Base-by-base conservation (phyloP, 2,888 invertebrate genomes). In the Petrophora chlorosata region DNA sequence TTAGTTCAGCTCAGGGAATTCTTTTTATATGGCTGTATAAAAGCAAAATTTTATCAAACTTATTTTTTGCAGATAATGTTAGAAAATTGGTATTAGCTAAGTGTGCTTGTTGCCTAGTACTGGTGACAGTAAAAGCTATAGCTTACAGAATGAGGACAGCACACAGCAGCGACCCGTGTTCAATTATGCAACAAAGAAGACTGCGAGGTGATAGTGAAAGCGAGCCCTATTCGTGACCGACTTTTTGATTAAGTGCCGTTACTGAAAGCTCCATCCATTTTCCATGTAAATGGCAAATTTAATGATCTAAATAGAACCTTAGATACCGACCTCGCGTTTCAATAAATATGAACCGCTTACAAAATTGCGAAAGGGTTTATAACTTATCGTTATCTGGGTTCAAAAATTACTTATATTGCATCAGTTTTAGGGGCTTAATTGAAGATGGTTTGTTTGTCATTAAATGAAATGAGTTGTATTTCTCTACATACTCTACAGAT, bases 121-220 rank as follows among this genome's bases (percentile, higher is more conserved):
- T 19, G 7, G n/a, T 19, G 23, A 16, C 25, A 13, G n/a, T 33
- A 23, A 30, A 25, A 9, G 10, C 26, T n/a, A 22, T 14, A 23
- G 9, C 23, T 35, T 17, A 30, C 23, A 35, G 17, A 56, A 43
- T 46, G 56, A 25, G 50, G 46, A 33, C 53, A 44, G 39, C 46
- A 33, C 41, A 33, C 53, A 44, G 45, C 46, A 33, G 26, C 32
- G 41, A 30, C 39, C 45, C 28, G 49, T 22, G 38, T 38, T 54
- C 45, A 43, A 59, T 68, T 57, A 68, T 63, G 65, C 64, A 68
- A 65, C 58, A 47, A 38, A 35, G 46, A 32, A 33, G 23, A 12
- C 36, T 0, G 42, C 45, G 25, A 49, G 52, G 56, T 65, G 63
- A 67, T 63, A 74, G 76, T 69, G 75, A 73, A 76, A 78, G 76